Evolutionary conservation across 1,140 invertebrate genomes (phyloP), one percentile per base, ranked within the genome.

Genomic region (Micrasema longulum): DNA sequence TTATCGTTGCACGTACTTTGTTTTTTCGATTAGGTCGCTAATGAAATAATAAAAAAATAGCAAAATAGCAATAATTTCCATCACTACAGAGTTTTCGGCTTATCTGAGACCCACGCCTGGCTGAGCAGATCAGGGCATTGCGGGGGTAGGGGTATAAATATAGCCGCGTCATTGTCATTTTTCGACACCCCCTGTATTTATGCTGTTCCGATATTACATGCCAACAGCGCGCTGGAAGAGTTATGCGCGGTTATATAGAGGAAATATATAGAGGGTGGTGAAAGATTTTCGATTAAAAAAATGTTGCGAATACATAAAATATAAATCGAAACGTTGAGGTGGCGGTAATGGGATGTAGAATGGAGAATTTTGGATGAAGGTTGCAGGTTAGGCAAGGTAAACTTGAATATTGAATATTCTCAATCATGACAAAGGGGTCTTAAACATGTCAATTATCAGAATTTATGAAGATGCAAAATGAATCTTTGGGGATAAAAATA

Each of bases 121-220:
- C 38, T 66, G 73, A 12, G 12, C 69, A 12, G 22, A 35, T 47
- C 38, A 11, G 23, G 26, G 26, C 3, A 31, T 45, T 36, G 53
- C 20, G 67, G 26, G 71, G 50, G 22, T 26, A 38, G 60, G 71
- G 60, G 41, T 47, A 66, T 31, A 20, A 63, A 74, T 71, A 74
- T 50, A 74, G 73, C 73, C 18, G 69, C 69, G 55, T 75, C 73
- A 75, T 75, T 75, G 73, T 75, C 73, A 75, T 75, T 75, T 74
- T 70, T 71, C 63, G 69, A 69, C 69, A 65, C 71, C 60, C 69
- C 57, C 55, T 69, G 71, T 73, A 73, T 73, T 73, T 73, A 73
- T 73, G 71, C 67, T 73, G 52, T 73, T 69, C 64, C 66, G 50
- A 69, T 69, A 69, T 69, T 69, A 69, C 66, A 69, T 69, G 52